Conservation (phyloP, 2,113 vertebrate species). For the Pollachius pollachius region DNA sequence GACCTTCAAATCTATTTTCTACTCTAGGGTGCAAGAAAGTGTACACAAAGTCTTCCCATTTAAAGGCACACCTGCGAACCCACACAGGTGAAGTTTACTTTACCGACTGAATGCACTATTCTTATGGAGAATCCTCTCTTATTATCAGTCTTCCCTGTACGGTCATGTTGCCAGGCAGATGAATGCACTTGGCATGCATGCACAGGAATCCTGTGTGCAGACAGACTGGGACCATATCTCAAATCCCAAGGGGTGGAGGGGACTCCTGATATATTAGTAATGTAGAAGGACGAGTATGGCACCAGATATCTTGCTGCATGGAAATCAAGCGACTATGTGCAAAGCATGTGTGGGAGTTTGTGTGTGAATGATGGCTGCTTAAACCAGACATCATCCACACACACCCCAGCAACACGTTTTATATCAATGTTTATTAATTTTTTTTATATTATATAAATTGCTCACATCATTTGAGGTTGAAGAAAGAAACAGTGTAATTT, state of each 20-base stretch:
- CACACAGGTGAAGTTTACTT: constrained; percentile 86
- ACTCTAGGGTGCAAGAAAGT: constrained; percentile 91
- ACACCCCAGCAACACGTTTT: too few relatives aligned
- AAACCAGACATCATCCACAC: too few relatives aligned
- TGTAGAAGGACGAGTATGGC: not conserved
- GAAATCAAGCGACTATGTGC: constrained; percentile 2
- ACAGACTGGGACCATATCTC: constrained; percentile 52
- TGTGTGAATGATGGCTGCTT: too few relatives aligned
- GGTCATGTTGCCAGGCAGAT: constrained; percentile 59
- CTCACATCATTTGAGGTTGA: too few relatives aligned
- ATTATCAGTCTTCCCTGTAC: constrained; percentile 25
- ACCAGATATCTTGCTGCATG: not conserved
- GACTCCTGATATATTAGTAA: constrained; percentile 43
- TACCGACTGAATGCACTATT: constrained; percentile 25
- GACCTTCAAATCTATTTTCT: constrained; percentile 33
- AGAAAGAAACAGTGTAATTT: too few relatives aligned
- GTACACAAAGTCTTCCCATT: constrained; percentile 97
- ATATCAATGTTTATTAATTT: too few relatives aligned
- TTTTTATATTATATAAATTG: too few relatives aligned
- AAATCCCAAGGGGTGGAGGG: constrained; percentile 35
- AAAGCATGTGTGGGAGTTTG: not conserved
- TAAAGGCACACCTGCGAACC: constrained; percentile 96
- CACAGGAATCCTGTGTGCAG: constrained; percentile 45
- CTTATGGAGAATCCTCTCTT: constrained; percentile 18
- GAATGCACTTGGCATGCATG: constrained; percentile 57